phyloP scores from a whole-genome alignment of 2,797 vertebrate species.

The Poecilia gillii region DNA sequence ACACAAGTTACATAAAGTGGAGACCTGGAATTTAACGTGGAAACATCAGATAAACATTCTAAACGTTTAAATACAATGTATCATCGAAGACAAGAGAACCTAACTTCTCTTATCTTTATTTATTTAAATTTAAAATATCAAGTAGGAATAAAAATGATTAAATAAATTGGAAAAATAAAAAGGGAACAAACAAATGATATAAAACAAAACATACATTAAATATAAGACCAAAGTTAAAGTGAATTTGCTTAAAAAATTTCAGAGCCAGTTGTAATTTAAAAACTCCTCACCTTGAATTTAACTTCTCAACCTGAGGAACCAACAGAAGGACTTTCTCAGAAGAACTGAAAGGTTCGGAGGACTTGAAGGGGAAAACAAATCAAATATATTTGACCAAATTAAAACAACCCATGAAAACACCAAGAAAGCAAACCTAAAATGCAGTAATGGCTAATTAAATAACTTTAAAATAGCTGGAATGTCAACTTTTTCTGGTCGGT shows the following conservation, averaged over 20 bases:
- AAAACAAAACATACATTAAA: background rate
- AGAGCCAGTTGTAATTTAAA: background rate
- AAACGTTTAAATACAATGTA: background rate
- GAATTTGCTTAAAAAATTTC: background rate
- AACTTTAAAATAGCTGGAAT: background rate
- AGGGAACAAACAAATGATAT: background rate
- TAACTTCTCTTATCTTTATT: background rate
- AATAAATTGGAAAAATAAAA: background rate
- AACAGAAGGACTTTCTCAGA: background rate
- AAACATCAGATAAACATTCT: background rate
- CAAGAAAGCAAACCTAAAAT: background rate
- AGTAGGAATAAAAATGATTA: background rate
- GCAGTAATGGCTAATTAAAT: background rate
- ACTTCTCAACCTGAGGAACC: background rate
- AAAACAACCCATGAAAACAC: background rate
- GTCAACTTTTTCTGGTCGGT: background rate
- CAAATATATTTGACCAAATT: background rate
- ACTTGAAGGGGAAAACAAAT: background rate
- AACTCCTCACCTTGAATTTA: background rate
- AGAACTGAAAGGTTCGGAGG: background rate
- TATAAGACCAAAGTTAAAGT: background rate
- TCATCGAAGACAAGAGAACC: background rate
- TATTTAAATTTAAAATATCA: background rate
- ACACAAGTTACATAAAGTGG: background rate
- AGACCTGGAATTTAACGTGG: background rate